Conservation (phyloP, 2,797 vertebrate species). For the Anguilla obscura region DNA sequence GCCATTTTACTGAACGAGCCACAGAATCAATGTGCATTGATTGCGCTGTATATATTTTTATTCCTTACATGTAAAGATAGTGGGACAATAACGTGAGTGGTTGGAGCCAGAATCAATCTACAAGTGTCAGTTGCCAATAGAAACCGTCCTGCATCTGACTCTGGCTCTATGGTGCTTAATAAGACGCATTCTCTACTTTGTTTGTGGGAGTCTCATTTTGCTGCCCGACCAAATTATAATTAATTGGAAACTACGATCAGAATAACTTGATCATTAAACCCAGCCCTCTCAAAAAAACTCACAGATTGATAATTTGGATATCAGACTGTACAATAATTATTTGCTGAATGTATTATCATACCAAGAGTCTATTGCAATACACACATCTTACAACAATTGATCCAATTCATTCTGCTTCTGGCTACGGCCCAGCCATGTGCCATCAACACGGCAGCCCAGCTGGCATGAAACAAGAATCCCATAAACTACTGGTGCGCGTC, state of each 20-base stretch:
- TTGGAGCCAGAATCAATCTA: neutral
- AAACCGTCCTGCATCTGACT: neutral
- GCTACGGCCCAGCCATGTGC: neutral
- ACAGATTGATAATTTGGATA: neutral
- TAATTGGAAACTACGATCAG: neutral
- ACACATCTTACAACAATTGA: neutral
- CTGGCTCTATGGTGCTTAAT: neutral
- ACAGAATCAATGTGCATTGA: neutral
- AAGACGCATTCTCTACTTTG: neutral
- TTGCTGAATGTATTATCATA: neutral
- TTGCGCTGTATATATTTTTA: neutral
- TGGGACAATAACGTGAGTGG: neutral
- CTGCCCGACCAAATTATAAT: neutral
- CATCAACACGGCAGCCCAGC: constrained; percentile 4
- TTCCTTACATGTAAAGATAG: neutral
- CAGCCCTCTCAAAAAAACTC: neutral
- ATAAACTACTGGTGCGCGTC: neutral
- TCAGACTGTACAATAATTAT: neutral
- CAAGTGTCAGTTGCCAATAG: neutral
- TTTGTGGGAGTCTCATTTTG: neutral
- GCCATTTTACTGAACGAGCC: neutral
- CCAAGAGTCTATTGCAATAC: neutral
- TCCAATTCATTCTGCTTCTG: neutral
- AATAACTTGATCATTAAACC: neutral
- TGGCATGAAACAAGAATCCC: neutral